A percentile compares a stretch with the other conserved stretches of the same genome.
phyloP scores from a whole-genome alignment of 1,140 invertebrate genomes.

The Phortica variegata region DNA sequence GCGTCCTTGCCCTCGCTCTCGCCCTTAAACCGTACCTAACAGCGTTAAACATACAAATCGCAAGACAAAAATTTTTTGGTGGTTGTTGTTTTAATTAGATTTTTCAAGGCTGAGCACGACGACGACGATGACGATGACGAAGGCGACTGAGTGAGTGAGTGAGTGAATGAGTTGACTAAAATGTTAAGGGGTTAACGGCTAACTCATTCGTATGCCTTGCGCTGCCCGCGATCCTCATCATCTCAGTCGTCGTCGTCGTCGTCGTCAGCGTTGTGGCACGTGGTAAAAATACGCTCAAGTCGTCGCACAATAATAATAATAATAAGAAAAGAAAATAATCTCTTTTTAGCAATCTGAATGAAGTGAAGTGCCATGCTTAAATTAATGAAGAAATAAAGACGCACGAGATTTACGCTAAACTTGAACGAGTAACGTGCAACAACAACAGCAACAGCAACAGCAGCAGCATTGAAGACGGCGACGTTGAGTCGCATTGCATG shows the following conservation, averaged over 20 bases:
- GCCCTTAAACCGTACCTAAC: background rate
- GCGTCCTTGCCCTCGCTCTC: background rate
- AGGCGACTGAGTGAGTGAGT: slow-evolving; percentile 11
- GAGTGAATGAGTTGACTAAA: slow-evolving; percentile 52
- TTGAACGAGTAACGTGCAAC: too few relatives aligned
- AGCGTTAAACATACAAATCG: background rate
- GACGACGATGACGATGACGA: background rate
- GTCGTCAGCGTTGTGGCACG: background rate
- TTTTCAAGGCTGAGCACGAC: slow-evolving; percentile 35
- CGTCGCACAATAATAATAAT: background rate
- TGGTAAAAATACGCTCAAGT: background rate
- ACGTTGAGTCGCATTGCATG: too few relatives aligned
- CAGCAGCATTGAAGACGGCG: too few relatives aligned
- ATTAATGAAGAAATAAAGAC: slow-evolving; percentile 57
- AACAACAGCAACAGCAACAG: too few relatives aligned
- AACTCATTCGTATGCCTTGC: slow-evolving; percentile 29
- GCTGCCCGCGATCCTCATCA: background rate
- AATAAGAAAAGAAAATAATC: slow-evolving; percentile 33
- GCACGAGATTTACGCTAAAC: slow-evolving; percentile 46
- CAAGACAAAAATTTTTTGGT: slow-evolving; percentile 52
- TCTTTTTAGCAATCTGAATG: slow-evolving; percentile 32
- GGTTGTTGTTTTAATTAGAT: slow-evolving; percentile 54
- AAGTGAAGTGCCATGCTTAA: slow-evolving; percentile 38
- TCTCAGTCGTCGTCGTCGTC: background rate
- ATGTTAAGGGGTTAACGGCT: slow-evolving; percentile 47